phyloP scores from a whole-genome alignment of 2,888 invertebrate genomes.

The Congeria kusceri region DNA sequence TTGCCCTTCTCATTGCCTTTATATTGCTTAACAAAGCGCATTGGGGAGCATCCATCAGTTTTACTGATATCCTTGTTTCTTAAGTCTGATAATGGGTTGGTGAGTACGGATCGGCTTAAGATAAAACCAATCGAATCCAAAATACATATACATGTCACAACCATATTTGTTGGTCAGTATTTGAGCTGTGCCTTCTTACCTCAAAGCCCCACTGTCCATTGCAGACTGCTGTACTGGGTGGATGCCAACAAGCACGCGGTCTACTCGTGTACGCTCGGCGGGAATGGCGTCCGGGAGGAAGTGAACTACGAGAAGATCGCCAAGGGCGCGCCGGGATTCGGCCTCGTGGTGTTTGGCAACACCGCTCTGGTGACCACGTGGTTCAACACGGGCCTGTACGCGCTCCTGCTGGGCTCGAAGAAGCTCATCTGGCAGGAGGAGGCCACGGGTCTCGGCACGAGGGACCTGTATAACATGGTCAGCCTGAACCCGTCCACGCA shows the following conservation, averaged over 20 bases:
- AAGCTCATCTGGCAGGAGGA: constrained; percentile 73
- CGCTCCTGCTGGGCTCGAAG: constrained; percentile 68
- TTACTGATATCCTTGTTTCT: too few species aligned
- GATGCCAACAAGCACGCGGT: constrained; percentile 76
- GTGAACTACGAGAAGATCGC: constrained; percentile 64
- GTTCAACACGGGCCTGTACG: constrained; percentile 68
- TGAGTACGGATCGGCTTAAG: too few species aligned
- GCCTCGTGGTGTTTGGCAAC: constrained; percentile 77
- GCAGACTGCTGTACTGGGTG: constrained; percentile 81
- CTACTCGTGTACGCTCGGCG: constrained; percentile 75
- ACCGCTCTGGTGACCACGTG: constrained; percentile 78
- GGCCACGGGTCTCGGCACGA: constrained; percentile 63
- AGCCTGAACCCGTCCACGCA: constrained; percentile 72
- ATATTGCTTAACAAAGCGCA: too few species aligned
- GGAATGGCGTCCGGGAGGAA: constrained; percentile 67
- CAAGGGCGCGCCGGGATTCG: constrained; percentile 72
- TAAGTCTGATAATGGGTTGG: too few species aligned
- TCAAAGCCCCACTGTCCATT: too few species aligned
- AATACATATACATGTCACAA: too few species aligned
- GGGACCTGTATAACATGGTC: constrained; percentile 76
- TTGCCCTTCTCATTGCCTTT: too few species aligned
- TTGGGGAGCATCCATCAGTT: too few species aligned
- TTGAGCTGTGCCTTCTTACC: too few species aligned
- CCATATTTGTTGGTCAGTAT: too few species aligned
- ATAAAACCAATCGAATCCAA: too few species aligned